Conservation (phyloP, 1,140 invertebrate genomes). For the Meloidogyne exigua region DNA sequence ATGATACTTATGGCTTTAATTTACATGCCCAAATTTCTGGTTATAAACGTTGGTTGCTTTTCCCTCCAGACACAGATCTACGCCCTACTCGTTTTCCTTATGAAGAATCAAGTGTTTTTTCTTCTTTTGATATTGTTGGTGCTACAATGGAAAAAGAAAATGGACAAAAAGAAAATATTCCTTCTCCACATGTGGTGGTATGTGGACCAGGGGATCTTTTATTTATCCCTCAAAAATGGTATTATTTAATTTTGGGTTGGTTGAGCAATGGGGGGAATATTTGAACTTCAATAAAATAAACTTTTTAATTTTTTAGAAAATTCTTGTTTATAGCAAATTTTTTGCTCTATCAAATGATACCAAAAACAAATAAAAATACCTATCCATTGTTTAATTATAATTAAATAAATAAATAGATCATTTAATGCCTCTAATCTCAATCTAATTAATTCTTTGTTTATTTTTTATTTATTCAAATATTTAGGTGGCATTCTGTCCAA, state of each 20-base stretch:
- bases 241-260: neutral
- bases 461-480: no score
- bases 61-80: slow-evolving; percentile 73
- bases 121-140: slow-evolving; percentile 52
- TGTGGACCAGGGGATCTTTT: slow-evolving; percentile 81
- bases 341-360: no score
- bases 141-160: neutral
- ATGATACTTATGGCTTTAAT: slow-evolving; percentile 90
- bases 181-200: slow-evolving; percentile 66
- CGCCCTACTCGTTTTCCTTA: slow-evolving; percentile 85
- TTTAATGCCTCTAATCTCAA: no score
- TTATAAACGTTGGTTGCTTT: slow-evolving; percentile 89
- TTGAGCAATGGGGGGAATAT: no score
- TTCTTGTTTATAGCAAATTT: no score
- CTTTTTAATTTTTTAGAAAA: no score
- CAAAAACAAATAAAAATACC: no score
- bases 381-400: no score
- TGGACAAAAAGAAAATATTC: slow-evolving; percentile 24
- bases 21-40: slow-evolving; percentile 75
- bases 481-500: slow-evolving; percentile 86
- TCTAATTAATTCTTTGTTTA: no score
- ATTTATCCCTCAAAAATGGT: slow-evolving; percentile 81
- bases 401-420: no score
- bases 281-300: no score
- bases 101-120: slow-evolving; percentile 94